A percentile compares a stretch with the other conserved stretches of the same genome.
Evolutionary conservation across 2,113 vertebrate genomes (phyloP).

Genomic region (Myiopsitta monachus): DNA sequence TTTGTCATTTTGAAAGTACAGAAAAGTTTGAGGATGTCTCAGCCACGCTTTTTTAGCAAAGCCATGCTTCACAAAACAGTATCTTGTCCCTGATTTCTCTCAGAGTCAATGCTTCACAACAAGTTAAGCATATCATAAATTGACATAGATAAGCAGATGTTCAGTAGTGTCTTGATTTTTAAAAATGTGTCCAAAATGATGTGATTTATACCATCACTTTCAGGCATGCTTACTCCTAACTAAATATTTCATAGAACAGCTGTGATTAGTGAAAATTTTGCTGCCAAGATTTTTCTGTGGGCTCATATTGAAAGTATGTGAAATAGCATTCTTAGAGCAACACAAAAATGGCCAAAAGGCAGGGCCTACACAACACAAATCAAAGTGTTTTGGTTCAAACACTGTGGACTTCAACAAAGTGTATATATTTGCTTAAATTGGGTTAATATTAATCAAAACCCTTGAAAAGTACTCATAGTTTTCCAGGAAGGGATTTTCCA

Average conservation of each 20-base stretch:
- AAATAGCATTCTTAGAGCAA: neutral
- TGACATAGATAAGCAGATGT: constrained; percentile 29
- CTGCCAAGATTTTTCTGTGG: constrained; percentile 17
- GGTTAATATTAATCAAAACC: neutral
- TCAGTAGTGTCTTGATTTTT: neutral
- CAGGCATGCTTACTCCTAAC: constrained; percentile 31
- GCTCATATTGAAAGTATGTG: neutral
- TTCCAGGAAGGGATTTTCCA: neutral
- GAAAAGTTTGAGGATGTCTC: neutral
- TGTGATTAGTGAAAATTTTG: constrained; percentile 22
- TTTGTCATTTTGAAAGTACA: neutral
- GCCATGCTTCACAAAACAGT: neutral
- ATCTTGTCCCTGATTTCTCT: neutral
- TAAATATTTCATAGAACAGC: constrained; percentile 34
- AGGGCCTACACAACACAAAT: neutral
- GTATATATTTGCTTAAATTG: neutral
- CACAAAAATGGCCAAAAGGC: constrained; percentile 23
- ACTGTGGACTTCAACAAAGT: neutral
- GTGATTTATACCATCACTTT: constrained; percentile 49
- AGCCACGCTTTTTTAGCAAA: neutral
- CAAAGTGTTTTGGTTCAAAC: constrained; percentile 2
- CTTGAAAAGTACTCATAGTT: neutral
- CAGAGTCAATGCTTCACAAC: neutral
- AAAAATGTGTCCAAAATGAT: constrained; percentile 22
- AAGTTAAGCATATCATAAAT: neutral